Base-by-base conservation (phyloP, 2,797 vertebrate genomes). In the Argyrosomus regius region DNA sequence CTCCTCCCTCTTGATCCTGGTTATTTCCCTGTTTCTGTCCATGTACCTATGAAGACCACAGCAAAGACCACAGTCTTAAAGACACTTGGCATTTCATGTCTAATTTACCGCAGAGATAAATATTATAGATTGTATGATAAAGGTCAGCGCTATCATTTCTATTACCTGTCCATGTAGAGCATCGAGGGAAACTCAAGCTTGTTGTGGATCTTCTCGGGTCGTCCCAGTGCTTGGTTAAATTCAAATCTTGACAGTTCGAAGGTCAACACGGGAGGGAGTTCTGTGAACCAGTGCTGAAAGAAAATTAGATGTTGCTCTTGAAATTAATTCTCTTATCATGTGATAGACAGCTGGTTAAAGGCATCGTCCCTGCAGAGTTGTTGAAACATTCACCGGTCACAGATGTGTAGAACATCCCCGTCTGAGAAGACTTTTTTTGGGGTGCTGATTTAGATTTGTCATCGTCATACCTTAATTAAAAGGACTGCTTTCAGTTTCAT, bases 191-290 rank as follows among this genome's bases (percentile, higher is more conserved):
- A 99, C 95, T 99, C 98, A 54, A 99, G 96, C 92, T 99, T 99
- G 93, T 99, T 98, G 94, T 99, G 98, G 93, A 99, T 99, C 95
- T 99, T 99, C 95, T 99, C 98, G 17, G 98, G 98, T 84, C 98
- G 96, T 69, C 98, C 98, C 64, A 99, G 94, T 57, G 98, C 97
- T 92, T 99, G 98, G 93, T 99, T 99, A 92, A 99, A 99, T 92
- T 99, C 98, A 93, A 99, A 99, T 93, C 98, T 96, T 76, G 98
- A 99, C n/a, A 99, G 95, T 85, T 99, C 98, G 89, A 99, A 98
- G 45, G 98, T 99, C 94, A 99, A 92, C 70, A 99, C 98, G 6
- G 98, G 98, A 84, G 98, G 98, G 56, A 99, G 97, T 77, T 99
- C 98, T 4, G 98, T 98, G 92, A 99, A 99, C 98, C 98, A 99